Base-by-base conservation (phyloP, 2,888 invertebrate genomes). In the Phortica magna region DNA sequence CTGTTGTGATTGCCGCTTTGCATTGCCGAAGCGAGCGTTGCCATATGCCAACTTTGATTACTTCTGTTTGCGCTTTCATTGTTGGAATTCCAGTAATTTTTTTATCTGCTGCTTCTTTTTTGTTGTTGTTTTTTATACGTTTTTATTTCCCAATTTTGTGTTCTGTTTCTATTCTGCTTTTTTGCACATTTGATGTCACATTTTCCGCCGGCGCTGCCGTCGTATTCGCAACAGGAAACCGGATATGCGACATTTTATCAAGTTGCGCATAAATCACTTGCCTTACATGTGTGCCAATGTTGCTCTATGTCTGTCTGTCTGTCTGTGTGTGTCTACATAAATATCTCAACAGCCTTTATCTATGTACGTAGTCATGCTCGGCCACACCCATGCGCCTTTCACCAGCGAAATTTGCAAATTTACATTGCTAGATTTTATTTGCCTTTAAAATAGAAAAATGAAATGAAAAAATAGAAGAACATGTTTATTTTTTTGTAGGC, bases 41-140 rank as follows among this genome's bases (percentile, higher is more conserved):
- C 76, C 86, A 86, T 79, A 82, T 86, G 84, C 79, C 78, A 79
- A 76, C 79, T 86, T 85, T 84, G 84, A 86, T 86, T 82, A 82
- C 81, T 79, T 80, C 73, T 76, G 77, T 19, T 61, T 22, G 61
- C 31, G 31, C 31, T 31, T 31, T 31, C 31, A 31, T 31, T 31
- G 31, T 31, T 31, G 3, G 31, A 31, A 31, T 31, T 31, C 31
- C 31, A 31, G 31, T n/a, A 31, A 31, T 31, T 1, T 31, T 31
- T 31, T 61, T 22, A 1, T 17, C 12, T 19, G 9, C 19, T 6
- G 19, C 19, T 17, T 61, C 6, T 61, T 19, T 61, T 61, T 6
- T 19, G n/a, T n/a, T n/a, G n/a, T n/a, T n/a, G n/a, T 22, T 61
- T 61, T 12, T 17, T 22, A 22, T 7, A 61, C 7, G 10, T 19